Base-by-base conservation (phyloP, 2,888 invertebrate species). In the Halictus quadricinctus region DNA sequence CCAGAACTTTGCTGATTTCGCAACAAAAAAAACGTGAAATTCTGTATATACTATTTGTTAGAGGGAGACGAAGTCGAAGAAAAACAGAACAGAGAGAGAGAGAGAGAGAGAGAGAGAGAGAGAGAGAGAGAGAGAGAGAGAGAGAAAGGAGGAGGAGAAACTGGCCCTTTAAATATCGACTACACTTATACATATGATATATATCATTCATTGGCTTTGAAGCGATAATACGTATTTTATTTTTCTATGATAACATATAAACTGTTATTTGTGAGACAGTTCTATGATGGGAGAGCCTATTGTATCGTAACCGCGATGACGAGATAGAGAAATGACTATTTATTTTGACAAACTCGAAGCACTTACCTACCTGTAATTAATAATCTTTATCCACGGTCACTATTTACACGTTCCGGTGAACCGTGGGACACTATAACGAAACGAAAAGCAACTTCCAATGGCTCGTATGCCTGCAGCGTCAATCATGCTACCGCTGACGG, bases 201-300 rank as follows among this genome's bases (percentile, higher is more conserved):
- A 83, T 73, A 64, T 69, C 12, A 87, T 88, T 84, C 70, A 88
- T 87, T 86, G 80, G 82, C 86, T 87, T 83, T n/a, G 80, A 83
- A 81, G 36, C 72, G 69, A 80, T 81, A 75, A 86, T 75, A 85
- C 50, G 84, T 87, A 88, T 86, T 88, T 89, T 89, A 89, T 89
- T 89, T 90, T 89, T 89, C 81, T 89, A 89, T 85, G 46, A 87
- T 77, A 84, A 54, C 50, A 66, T 77, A 79, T 81, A 69, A 81
- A 82, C 84, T 90, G 85, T 89, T 90, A 80, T 78, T 70, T 78
- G 18, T 80, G 29, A 79, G 79, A 85, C 79, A 83, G 83, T 85
- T 87, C 78, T 75, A 85, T 60, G 78, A 81, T 72, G 79, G 87
- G 83, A 86, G 85, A 89, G 85, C 89, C 81, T 89, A 89, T 85